Percentiles rank a stretch among this genome's conserved stretches.
These are phyloP conservation scores for Protobothrops flavoviridis DNA, from an alignment of 2,113 vertebrate species.

Conservation along the genomic window DNA sequence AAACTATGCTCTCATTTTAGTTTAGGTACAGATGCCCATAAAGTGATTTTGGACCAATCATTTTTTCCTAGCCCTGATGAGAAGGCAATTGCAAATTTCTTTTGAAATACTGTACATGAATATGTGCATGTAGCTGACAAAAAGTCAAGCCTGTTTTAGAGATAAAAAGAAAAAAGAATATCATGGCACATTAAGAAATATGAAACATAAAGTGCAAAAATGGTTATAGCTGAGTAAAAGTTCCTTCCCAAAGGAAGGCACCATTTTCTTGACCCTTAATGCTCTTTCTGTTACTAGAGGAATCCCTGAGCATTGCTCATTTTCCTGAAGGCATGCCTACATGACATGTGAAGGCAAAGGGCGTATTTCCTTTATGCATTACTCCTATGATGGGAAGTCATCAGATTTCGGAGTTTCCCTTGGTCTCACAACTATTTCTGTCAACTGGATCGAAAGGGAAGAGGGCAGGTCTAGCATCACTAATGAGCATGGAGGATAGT, in stretches of 20 bases:
- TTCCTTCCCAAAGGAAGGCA: not conserved
- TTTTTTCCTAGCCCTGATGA: not conserved
- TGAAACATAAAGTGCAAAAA: slow-evolving; percentile 14
- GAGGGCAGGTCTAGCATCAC: not conserved
- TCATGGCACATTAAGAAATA: slow-evolving; percentile 41
- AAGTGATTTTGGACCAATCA: not conserved
- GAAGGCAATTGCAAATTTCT: not conserved
- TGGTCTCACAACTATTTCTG: not conserved
- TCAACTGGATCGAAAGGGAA: not conserved
- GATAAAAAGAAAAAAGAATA: not conserved
- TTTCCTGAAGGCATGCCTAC: not conserved
- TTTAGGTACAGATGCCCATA: not conserved
- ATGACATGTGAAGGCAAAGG: not conserved
- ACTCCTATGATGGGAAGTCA: not conserved
- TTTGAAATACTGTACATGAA: not conserved
- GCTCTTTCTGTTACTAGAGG: not conserved
- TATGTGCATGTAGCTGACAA: not conserved
- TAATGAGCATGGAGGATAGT: not conserved
- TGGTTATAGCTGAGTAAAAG: not conserved
- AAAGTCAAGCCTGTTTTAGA: not conserved
- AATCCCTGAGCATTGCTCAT: not conserved
- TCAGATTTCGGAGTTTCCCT: not conserved
- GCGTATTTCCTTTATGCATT: not conserved
- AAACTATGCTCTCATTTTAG: not conserved
- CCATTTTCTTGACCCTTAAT: not conserved